Evolutionary conservation across 2,888 invertebrate genomes (phyloP), one percentile per base, ranked within the genome.

Genomic region (Diogma glabrata): DNA sequence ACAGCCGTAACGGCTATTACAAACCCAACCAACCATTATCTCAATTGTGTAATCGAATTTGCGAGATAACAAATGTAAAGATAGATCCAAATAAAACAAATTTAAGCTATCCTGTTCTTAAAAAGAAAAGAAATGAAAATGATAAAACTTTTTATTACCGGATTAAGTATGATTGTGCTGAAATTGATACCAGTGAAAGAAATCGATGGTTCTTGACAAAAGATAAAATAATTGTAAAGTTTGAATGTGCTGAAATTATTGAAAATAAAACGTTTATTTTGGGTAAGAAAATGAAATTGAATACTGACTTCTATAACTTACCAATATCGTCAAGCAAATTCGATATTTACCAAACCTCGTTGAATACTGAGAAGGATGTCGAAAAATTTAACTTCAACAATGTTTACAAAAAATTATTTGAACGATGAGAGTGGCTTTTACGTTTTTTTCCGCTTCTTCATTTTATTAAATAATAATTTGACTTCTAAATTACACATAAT

Each of bases 381-480:
- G 16, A 36, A 36, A 36, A 10, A 16, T 36, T n/a, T n/a, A 36
- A 12, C 8, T 7, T 36, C 6, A 16, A 36, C 16, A 16, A 36
- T 10, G 16, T 23, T 26, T 17, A 47, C 24, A 47, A 24, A 8
- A 47, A 47, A 24, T 47, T 47, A 47, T 47, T 47, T 26, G 47
- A 24, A 47, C 26, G 47, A 47, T 16, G 26, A 47, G n/a, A 26
- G 26, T 6, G 26, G 8, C 12, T 36, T 23, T 47, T n/a, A 3
- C 8, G 24, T 17, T 47, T 47, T 26, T 47, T 47, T 47, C 47
- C 47, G 14, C n/a, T 47, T 5, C 26, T 47, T 17, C 47, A 47
- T 47, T 47, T 47, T 26, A n/a, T n/a, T n/a, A n/a, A n/a, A n/a
- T n/a, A n/a, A n/a, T n/a, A n/a, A n/a, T n/a, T n/a, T n/a, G n/a